These are phyloP conservation scores for Diabrotica balteata DNA, from an alignment of 2,888 invertebrate species.

Conservation along the genomic window DNA sequence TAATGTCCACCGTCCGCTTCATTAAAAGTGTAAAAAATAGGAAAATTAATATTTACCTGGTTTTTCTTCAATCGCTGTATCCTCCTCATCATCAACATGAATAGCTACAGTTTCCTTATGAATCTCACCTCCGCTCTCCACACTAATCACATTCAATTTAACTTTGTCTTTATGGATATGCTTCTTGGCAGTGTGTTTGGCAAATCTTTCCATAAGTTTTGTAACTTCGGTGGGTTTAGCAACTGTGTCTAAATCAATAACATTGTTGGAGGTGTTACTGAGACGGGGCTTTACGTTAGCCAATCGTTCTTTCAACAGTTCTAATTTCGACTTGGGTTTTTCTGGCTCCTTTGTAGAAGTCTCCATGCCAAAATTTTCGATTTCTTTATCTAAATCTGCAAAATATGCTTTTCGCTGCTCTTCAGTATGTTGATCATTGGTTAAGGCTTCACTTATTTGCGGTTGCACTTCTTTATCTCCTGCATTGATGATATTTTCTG, in stretches of 20 bases:
- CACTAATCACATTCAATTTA: slow-evolving; percentile 62
- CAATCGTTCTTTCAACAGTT: slow-evolving; percentile 48
- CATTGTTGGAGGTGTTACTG: slow-evolving; percentile 63
- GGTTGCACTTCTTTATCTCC: too few species aligned
- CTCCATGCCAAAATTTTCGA: slow-evolving; percentile 34
- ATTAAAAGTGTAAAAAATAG: not conserved
- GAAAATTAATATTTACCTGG: slow-evolving; percentile 55
- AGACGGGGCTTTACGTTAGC: slow-evolving; percentile 61
- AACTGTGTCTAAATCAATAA: slow-evolving; percentile 69
- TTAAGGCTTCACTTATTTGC: not conserved
- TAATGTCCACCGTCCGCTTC: too few species aligned
- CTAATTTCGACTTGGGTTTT: slow-evolving; percentile 51
- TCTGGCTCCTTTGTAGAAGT: slow-evolving; percentile 1
- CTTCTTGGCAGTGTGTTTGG: slow-evolving; percentile 69
- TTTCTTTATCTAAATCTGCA: slow-evolving; percentile 40
- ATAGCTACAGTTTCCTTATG: slow-evolving; percentile 58
- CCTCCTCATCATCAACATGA: slow-evolving; percentile 53
- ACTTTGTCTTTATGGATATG: slow-evolving; percentile 66
- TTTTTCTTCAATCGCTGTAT: slow-evolving; percentile 60
- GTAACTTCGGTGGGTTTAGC: slow-evolving; percentile 67
- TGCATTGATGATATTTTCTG: not conserved
- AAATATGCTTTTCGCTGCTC: slow-evolving; percentile 17
- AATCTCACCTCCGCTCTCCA: slow-evolving; percentile 58
- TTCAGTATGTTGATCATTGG: not conserved
- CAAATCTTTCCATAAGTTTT: slow-evolving; percentile 74